These are phyloP conservation scores for Malacoctenus gilli DNA, from an alignment of 2,797 vertebrate genomes.

Conservation along the genomic window DNA sequence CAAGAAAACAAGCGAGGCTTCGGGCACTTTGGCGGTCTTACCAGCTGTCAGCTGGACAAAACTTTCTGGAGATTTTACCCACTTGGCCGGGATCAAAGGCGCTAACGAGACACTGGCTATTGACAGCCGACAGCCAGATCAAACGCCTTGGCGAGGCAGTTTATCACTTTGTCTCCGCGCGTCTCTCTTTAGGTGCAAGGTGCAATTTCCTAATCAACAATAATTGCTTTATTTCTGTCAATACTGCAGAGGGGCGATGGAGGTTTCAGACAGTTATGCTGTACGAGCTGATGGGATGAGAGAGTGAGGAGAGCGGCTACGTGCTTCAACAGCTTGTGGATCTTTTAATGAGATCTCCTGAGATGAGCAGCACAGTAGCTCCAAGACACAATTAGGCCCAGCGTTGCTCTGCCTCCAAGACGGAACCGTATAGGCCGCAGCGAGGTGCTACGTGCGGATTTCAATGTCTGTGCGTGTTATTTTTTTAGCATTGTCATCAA, in stretches of 20 bases:
- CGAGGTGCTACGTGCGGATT: constrained; percentile 38
- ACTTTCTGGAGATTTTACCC: constrained; percentile 20
- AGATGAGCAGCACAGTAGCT: constrained; percentile 77
- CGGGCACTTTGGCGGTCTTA: constrained; percentile 13
- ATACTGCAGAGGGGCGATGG: constrained; percentile 49
- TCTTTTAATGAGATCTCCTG: constrained; percentile 85
- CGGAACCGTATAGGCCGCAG: constrained; percentile 43
- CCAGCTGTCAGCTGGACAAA: constrained; percentile 40
- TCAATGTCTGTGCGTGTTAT: constrained; percentile 12
- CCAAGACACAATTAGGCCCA: constrained; percentile 81
- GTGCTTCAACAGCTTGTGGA: constrained; percentile 80
- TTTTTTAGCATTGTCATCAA: constrained; percentile 27
- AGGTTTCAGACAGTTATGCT: constrained; percentile 65
- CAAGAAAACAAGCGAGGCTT: constrained; percentile 6
- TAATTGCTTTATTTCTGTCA: constrained; percentile 70
- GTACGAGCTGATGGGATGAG: constrained; percentile 70
- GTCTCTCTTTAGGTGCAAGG: constrained; percentile 51
- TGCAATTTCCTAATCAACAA: constrained; percentile 68
- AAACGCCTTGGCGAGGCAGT: constrained; percentile 37
- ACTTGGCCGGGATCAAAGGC: constrained; percentile 14
- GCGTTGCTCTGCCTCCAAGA: constrained; percentile 61
- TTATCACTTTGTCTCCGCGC: constrained; percentile 54
- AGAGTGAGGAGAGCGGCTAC: constrained; percentile 54
- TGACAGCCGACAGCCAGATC: constrained; percentile 38
- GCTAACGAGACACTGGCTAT: constrained; percentile 17